Evolutionary conservation across 2,888 invertebrate genomes (phyloP), one percentile per base, ranked within the genome.

Genomic region (Sarcophaga rosellei): DNA sequence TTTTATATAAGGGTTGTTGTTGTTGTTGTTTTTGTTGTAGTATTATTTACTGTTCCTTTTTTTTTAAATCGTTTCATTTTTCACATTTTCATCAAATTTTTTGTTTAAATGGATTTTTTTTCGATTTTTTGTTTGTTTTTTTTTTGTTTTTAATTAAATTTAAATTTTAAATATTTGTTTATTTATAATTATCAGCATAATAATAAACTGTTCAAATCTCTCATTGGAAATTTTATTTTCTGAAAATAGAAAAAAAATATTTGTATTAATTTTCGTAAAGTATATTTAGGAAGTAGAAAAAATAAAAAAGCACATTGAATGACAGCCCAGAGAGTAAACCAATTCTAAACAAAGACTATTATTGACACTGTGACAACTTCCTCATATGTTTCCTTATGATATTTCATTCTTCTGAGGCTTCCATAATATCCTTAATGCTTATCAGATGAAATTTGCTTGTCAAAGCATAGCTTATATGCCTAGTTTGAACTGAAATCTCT

Each of bases 161-260:
- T 90, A 89, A 90, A 90, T 90, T 91, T 92, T 91, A 92, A 92
- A 91, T 91, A 92, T 90, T 90, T 89, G 89, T 91, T 92, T 91
- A 92, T 92, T 91, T 91, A 92, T 92, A 92, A 92, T 92, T 92
- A 92, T 92, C 91, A 91, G 92, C 91, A 92, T 91, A 91, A 87
- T 86, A 86, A 86, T 86, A 86, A 91, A 90, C 89, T 91, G 92
- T 91, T 91, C 89, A 91, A 92, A 92, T 92, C 92, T 92, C 92
- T 91, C 90, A 89, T 90, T 92, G 91, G 92, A 92, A 92, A 92
- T 91, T 92, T 91, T 89, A 90, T 91, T 91, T 91, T 91, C 92
- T 92, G 90, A 65, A 92, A 91, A 84, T 75, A 87, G 75, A 84
- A 84, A 65, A 88, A 4, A 4, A 77, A 87, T 66, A 73, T 23